phyloP scores from a whole-genome alignment of 2,113 vertebrate genomes.

The Atherinomorus stipes region DNA sequence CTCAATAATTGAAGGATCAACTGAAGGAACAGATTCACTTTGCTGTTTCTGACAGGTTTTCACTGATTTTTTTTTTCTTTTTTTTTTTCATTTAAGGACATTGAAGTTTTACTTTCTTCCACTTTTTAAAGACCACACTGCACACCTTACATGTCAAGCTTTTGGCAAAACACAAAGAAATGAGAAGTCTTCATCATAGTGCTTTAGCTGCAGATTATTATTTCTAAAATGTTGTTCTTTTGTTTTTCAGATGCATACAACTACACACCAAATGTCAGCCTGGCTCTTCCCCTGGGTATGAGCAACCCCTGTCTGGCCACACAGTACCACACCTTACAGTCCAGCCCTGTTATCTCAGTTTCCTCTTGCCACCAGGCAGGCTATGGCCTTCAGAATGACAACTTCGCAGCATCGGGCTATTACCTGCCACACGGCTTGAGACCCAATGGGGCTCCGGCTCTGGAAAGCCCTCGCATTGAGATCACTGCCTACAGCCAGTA shows the following conservation, averaged over 20 bases:
- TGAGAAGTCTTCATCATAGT: not conserved
- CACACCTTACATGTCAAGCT: not conserved
- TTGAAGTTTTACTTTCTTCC: too few relatives aligned
- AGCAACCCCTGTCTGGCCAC: slow-evolving; percentile 88
- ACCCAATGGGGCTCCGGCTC: slow-evolving; percentile 88
- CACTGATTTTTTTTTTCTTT: too few relatives aligned
- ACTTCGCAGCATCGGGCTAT: slow-evolving; percentile 83
- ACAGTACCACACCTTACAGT: slow-evolving; percentile 91
- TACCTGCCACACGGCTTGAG: slow-evolving; percentile 86
- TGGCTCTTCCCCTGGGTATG: slow-evolving; percentile 89
- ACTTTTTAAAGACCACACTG: not conserved
- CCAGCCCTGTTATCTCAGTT: slow-evolving; percentile 88
- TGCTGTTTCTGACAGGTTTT: not conserved
- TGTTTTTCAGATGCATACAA: slow-evolving; percentile 91
- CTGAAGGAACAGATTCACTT: not conserved
- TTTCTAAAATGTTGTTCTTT: slow-evolving; percentile 23
- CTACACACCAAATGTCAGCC: slow-evolving; percentile 88
- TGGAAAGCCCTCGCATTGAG: slow-evolving; percentile 97
- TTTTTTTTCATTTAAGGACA: too few relatives aligned
- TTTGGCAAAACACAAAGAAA: not conserved
- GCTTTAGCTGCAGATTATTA: not conserved
- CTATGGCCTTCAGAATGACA: slow-evolving; percentile 86
- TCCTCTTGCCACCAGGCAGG: slow-evolving; percentile 86
- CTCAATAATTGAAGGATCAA: not conserved
- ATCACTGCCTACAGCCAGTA: slow-evolving; percentile 94